Evolutionary conservation across 2,113 vertebrate genomes (phyloP).

Genomic region (Campylomormyrus tamandua): DNA sequence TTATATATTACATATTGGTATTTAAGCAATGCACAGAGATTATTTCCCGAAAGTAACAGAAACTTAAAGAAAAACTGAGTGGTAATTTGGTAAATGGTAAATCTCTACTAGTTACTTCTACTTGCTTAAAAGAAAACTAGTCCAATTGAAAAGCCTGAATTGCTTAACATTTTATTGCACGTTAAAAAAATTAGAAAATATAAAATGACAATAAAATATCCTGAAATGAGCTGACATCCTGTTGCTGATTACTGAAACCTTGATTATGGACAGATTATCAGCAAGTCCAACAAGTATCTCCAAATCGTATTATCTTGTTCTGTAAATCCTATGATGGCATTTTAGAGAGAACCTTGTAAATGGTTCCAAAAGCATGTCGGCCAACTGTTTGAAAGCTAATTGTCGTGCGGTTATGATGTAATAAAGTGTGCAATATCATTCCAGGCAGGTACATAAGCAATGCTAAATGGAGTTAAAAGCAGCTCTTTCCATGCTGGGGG

Average conservation of each 20-base stretch:
- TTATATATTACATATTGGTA: not conserved
- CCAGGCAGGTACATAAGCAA: conserved; percentile 47
- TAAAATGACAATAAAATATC: not conserved
- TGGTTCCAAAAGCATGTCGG: not conserved
- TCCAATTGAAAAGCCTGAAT: not conserved
- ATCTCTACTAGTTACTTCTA: not conserved
- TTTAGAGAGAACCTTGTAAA: not conserved
- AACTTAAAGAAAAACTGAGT: not conserved
- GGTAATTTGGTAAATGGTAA: not conserved
- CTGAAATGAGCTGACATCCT: not conserved
- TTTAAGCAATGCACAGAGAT: not conserved
- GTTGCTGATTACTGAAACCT: not conserved
- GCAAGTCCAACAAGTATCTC: not conserved
- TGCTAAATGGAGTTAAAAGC: conserved; percentile 46
- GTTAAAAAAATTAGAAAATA: not conserved
- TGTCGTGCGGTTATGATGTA: conserved; percentile 27
- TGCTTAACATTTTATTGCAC: not conserved
- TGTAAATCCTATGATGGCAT: not conserved
- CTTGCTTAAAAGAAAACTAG: not conserved
- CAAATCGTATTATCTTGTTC: not conserved
- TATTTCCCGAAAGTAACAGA: not conserved
- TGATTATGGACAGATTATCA: not conserved
- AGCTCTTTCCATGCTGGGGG: conserved; percentile 45
- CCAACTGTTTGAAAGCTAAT: conserved; percentile 27
- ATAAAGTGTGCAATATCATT: conserved; percentile 47